Conservation (phyloP, 1,140 invertebrate genomes). For the Cydia amplana region DNA sequence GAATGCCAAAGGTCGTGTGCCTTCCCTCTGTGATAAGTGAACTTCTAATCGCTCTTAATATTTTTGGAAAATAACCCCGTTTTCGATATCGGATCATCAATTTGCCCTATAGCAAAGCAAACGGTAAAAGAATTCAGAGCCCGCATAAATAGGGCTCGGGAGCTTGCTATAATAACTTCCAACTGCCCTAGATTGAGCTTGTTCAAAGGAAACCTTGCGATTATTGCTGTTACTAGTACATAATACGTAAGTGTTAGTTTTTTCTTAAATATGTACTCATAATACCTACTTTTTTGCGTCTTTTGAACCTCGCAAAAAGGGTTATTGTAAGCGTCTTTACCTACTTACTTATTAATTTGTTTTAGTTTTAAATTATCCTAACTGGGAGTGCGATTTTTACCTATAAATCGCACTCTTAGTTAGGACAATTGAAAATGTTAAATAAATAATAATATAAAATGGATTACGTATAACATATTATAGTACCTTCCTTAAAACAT, state of each 20-base stretch:
- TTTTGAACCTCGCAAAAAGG: too few species aligned
- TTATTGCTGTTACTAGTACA: neutral
- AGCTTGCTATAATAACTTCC: neutral
- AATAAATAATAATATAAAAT: too few species aligned
- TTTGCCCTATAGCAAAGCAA: constrained; percentile 11
- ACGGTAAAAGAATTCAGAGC: constrained; percentile 5
- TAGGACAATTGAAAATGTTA: too few species aligned
- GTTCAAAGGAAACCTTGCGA: neutral
- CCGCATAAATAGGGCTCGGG: constrained; percentile 4
- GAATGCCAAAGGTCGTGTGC: constrained; percentile 31
- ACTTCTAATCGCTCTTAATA: constrained; percentile 13
- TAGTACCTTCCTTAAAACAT: too few species aligned
- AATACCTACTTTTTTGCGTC: too few species aligned
- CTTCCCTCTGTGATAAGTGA: constrained; percentile 19
- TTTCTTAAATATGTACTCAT: too few species aligned
- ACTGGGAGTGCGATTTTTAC: too few species aligned
- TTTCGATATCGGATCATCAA: constrained; percentile 26
- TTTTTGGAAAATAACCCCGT: constrained; percentile 12
- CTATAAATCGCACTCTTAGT: too few species aligned
- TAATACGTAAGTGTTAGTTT: neutral
- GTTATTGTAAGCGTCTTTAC: too few species aligned
- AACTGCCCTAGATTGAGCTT: neutral
- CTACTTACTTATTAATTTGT: too few species aligned
- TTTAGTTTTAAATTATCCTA: too few species aligned
- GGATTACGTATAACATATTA: too few species aligned